phyloP scores from a whole-genome alignment of 2,113 vertebrate species.

The Falco punctatus region DNA sequence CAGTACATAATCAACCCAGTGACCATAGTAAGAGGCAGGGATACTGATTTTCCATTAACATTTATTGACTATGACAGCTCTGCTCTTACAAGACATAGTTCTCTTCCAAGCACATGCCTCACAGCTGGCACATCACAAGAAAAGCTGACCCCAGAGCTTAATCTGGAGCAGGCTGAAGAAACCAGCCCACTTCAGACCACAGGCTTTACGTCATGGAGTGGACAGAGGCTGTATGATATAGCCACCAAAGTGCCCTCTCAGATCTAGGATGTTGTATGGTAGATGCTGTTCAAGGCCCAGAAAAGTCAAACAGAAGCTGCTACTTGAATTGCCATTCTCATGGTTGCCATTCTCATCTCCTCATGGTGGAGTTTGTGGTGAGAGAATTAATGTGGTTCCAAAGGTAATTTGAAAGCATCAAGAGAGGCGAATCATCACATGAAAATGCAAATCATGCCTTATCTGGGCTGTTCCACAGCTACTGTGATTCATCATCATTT shows the following conservation, averaged over 20 bases:
- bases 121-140: background rate
- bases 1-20: background rate
- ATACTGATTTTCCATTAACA: background rate
- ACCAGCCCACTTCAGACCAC: background rate
- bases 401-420: slow-evolving; percentile 66
- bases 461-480: slow-evolving; percentile 69
- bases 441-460: slow-evolving; percentile 72
- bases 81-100: background rate
- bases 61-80: background rate
- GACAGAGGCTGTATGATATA: background rate
- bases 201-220: background rate
- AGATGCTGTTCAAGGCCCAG: background rate
- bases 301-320: background rate
- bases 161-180: background rate
- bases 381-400: slow-evolving; percentile 63
- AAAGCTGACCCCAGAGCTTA: background rate
- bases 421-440: slow-evolving; percentile 65
- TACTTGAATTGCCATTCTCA: background rate
- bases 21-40: background rate
- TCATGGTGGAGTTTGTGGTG: background rate
- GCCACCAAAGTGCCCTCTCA: background rate
- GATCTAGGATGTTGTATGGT: background rate
- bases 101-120: background rate
- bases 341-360: background rate
- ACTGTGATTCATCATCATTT: slow-evolving; percentile 72